These are phyloP conservation scores for Heliconius hortense DNA, from an alignment of 2,888 invertebrate genomes.

Conservation along the genomic window DNA sequence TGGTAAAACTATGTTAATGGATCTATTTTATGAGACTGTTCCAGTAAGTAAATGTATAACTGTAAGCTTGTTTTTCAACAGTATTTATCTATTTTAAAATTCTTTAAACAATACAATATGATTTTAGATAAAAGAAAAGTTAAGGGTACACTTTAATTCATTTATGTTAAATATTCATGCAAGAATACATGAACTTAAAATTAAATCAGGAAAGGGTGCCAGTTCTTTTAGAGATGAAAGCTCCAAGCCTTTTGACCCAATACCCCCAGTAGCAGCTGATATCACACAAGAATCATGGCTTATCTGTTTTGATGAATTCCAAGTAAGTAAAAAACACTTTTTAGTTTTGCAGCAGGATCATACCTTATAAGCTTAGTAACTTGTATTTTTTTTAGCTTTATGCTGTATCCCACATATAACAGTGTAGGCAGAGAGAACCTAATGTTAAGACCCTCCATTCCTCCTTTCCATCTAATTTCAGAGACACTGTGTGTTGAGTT, in stretches of 20 bases:
- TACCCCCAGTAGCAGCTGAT: conserved; percentile 94
- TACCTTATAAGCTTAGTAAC: background rate
- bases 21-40: conserved; percentile 91
- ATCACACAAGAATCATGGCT: conserved; percentile 94
- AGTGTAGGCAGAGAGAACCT: background rate
- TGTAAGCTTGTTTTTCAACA: background rate
- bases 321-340: conserved; percentile 81
- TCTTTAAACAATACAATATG: conserved; percentile 21
- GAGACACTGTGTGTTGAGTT: background rate
- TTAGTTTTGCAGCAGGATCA: background rate
- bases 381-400: background rate
- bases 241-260: conserved; percentile 91
- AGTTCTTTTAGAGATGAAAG: conserved; percentile 73
- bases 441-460: background rate
- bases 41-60: conserved; percentile 56
- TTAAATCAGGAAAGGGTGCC: conserved; percentile 74
- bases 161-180: conserved; percentile 98
- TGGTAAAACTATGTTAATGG: conserved; percentile 99
- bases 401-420: background rate
- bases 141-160: conserved; percentile 96
- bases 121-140: conserved; percentile 85
- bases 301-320: conserved; percentile 99
- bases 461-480: background rate
- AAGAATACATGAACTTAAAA: conserved; percentile 93
- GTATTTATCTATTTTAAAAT: background rate